Conservation (phyloP, 2,113 vertebrate species). For the human (Homo sapiens) region GRCh38 chr9:119438501-119439000, state of each 20-base stretch:
- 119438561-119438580: neutral
- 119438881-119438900: neutral
- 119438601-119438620: neutral
- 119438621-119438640: neutral
- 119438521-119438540: neutral
- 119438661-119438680: neutral
- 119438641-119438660: neutral
- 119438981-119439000: neutral
- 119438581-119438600: neutral
- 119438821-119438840: neutral
- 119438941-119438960: neutral
- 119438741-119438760: neutral
- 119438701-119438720: neutral
- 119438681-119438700: neutral
- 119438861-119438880: neutral
- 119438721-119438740: neutral
- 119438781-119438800: neutral
- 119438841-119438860: neutral
- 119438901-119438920: neutral
- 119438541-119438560: neutral
- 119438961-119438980: neutral
- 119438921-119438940: neutral
- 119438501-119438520: neutral
- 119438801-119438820: fast-evolving
- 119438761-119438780: neutral